These are phyloP conservation scores for Gavia stellata DNA, from an alignment of 2,113 vertebrate genomes.

Conservation along the genomic window DNA sequence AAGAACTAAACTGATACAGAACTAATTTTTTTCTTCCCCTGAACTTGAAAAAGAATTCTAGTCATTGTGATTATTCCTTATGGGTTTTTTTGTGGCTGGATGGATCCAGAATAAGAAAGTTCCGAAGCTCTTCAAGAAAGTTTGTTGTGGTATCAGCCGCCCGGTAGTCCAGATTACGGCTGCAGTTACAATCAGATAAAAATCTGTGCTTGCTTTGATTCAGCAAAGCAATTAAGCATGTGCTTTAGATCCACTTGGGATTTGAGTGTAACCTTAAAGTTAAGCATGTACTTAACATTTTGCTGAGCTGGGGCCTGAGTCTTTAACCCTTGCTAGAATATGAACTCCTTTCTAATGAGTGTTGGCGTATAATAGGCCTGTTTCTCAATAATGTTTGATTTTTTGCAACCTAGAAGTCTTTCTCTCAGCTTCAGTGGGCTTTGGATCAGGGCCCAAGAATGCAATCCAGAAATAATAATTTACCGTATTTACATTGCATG, in stretches of 20 bases:
- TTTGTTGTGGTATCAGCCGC: not conserved
- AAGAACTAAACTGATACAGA: not conserved
- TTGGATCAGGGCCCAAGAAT: slow-evolving; percentile 56
- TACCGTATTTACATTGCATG: slow-evolving; percentile 39
- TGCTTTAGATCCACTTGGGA: slow-evolving; percentile 55
- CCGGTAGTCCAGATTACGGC: not conserved
- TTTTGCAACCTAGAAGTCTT: slow-evolving; percentile 35
- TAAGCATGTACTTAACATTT: slow-evolving; percentile 62
- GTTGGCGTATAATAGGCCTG: not conserved
- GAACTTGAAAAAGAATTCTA: not conserved
- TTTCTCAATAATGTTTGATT: slow-evolving; percentile 34
- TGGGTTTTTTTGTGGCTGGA: not conserved
- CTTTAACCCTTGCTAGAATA: slow-evolving; percentile 54
- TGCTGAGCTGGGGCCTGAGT: slow-evolving; percentile 39
- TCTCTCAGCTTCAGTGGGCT: slow-evolving; percentile 41
- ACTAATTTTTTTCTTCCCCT: not conserved
- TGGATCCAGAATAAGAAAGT: not conserved
- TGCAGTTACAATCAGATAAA: slow-evolving; percentile 49
- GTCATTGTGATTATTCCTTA: not conserved
- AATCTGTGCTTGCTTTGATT: slow-evolving; percentile 56
- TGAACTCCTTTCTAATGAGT: slow-evolving; percentile 25
- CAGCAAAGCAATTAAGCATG: slow-evolving; percentile 48
- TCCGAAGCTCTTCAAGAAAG: not conserved
- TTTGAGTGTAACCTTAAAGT: slow-evolving; percentile 53
- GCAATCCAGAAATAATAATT: slow-evolving; percentile 64